Evolutionary conservation across 2,113 vertebrate species (phyloP).

Genomic region (Varanus komodoensis): DNA sequence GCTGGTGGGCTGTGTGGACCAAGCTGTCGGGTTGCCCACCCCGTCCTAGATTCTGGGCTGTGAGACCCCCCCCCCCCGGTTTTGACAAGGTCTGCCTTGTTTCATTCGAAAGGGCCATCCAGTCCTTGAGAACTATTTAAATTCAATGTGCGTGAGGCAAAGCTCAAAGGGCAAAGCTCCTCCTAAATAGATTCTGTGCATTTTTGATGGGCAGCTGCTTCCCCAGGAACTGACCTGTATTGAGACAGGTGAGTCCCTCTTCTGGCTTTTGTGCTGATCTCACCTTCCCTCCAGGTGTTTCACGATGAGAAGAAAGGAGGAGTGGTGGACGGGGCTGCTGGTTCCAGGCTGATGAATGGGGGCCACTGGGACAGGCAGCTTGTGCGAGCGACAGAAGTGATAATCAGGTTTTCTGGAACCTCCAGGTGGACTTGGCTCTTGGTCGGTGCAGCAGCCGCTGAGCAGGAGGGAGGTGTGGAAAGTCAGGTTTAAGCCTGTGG

Average conservation of each 20-base stretch:
- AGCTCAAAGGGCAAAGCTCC: too few relatives aligned
- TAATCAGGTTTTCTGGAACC: too few relatives aligned
- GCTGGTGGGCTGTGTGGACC: not conserved
- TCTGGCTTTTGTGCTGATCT: not conserved
- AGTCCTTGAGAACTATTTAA: not conserved
- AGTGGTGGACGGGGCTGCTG: not conserved
- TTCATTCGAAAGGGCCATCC: not conserved
- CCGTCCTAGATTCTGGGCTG: not conserved
- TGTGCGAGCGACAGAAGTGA: too few relatives aligned
- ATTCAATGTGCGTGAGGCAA: too few relatives aligned
- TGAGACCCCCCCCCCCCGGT: not conserved
- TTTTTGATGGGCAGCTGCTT: not conserved
- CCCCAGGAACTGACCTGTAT: not conserved
- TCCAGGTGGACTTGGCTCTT: not conserved
- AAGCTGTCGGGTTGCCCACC: not conserved
- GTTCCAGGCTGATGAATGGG: not conserved
- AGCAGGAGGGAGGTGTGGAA: not conserved
- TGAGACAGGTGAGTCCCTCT: not conserved
- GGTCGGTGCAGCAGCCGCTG: not conserved
- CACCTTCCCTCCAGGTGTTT: not conserved
- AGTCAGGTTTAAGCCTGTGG: not conserved
- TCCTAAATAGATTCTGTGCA: not conserved
- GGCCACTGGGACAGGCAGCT: not conserved
- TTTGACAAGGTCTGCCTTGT: not conserved
- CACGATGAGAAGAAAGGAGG: not conserved